Conservation (phyloP, 2,797 vertebrate genomes). For the Anguilla pacifica region DNA sequence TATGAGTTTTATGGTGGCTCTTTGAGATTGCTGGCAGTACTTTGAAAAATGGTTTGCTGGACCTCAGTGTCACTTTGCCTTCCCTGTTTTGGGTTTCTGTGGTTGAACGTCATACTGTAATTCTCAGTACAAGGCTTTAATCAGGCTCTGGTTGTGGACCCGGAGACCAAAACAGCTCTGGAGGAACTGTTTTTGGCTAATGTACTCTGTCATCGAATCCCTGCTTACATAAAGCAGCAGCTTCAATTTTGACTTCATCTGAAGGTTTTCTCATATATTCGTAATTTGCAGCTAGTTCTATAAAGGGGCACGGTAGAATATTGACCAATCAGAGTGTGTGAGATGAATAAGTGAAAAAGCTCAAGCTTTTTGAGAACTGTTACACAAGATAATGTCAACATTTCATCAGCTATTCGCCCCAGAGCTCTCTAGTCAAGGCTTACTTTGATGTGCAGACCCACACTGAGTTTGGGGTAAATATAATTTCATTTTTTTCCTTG, state of each 20-base stretch:
- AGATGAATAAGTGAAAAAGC: background rate
- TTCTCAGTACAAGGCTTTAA: background rate
- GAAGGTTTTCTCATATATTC: background rate
- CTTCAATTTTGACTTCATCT: background rate
- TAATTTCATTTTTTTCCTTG: background rate
- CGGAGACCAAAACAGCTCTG: background rate
- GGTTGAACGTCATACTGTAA: background rate
- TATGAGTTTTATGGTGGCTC: background rate
- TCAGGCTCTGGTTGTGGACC: background rate
- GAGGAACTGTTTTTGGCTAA: background rate
- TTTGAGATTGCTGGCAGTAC: background rate
- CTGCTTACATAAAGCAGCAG: background rate
- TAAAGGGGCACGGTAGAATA: background rate
- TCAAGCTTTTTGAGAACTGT: background rate
- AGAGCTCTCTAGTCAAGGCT: background rate
- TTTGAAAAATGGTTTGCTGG: background rate
- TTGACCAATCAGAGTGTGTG: background rate
- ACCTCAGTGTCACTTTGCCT: background rate
- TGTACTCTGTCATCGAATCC: background rate
- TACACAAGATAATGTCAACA: background rate
- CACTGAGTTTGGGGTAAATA: background rate
- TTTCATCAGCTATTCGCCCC: background rate
- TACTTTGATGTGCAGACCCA: background rate
- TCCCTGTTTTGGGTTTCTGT: conserved; percentile 3
- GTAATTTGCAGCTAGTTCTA: background rate